These are phyloP conservation scores for Syngnathus scovelli DNA, from an alignment of 2,113 vertebrate genomes.

Conservation along the genomic window DNA sequence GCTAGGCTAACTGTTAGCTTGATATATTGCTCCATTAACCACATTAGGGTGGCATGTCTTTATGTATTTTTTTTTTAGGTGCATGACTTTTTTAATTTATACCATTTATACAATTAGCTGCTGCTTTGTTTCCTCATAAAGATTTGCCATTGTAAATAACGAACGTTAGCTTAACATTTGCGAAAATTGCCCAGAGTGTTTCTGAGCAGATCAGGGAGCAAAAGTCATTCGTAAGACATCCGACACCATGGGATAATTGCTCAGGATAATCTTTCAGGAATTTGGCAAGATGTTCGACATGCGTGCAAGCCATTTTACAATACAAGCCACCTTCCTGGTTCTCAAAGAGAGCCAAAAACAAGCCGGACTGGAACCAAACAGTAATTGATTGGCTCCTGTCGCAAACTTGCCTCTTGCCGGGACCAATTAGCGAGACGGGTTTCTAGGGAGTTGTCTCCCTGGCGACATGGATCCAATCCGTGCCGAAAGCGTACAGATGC, in stretches of 20 bases:
- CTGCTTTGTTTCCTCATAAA: neutral
- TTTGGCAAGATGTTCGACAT: neutral
- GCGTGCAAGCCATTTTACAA: neutral
- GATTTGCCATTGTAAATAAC: neutral
- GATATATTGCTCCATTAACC: neutral
- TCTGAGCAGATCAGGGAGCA: neutral
- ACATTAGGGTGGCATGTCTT: neutral
- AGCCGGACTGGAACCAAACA: neutral
- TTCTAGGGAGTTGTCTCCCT: slow-evolving; percentile 26
- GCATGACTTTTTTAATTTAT: neutral
- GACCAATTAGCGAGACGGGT: slow-evolving; percentile 7
- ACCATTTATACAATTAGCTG: neutral
- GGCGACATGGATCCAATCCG: slow-evolving; percentile 30
- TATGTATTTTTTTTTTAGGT: neutral
- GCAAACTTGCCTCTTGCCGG: neutral
- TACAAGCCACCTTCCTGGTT: neutral
- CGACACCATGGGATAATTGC: neutral
- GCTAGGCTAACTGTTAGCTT: neutral
- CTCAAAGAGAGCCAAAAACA: neutral
- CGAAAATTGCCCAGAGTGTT: neutral
- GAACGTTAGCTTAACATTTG: neutral
- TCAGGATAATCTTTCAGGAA: neutral
- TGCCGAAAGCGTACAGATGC: slow-evolving; percentile 22
- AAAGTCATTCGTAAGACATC: neutral
- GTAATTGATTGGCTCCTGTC: neutral